Conservation (phyloP, 2,797 vertebrate genomes). For the Parauchenoglanis punctatus region DNA sequence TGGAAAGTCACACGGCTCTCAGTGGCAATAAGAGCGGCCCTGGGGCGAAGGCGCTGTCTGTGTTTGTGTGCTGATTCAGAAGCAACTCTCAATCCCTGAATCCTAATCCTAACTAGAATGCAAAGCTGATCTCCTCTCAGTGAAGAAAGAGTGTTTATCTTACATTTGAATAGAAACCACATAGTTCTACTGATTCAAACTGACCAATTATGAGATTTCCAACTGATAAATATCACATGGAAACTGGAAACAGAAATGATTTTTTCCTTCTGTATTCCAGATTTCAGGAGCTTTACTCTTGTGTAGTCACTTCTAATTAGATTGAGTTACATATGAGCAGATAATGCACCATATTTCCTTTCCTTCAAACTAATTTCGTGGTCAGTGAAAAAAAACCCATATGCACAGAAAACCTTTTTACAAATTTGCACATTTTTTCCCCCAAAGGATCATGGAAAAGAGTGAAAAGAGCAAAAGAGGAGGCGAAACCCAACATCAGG, state of each 20-base stretch:
- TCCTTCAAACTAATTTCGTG: neutral
- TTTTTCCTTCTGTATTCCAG: neutral
- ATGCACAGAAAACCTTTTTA: neutral
- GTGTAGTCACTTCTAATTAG: neutral
- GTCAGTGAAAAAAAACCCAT: neutral
- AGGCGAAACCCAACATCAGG: conserved; percentile 2
- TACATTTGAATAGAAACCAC: neutral
- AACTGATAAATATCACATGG: neutral
- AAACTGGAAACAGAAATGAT: neutral
- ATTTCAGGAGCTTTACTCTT: neutral
- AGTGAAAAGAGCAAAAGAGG: neutral
- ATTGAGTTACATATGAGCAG: neutral
- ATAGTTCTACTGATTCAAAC: neutral
- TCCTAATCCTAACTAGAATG: conserved; percentile 25
- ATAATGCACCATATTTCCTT: neutral
- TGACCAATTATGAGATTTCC: neutral
- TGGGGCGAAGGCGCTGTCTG: conserved; percentile 7
- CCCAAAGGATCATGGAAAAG: neutral
- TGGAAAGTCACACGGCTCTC: conserved; percentile 48
- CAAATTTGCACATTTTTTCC: no score
- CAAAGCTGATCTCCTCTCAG: neutral
- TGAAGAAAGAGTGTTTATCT: neutral
- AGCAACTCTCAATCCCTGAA: conserved; percentile 7
- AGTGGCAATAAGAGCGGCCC: conserved; percentile 20
- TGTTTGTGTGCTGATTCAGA: conserved; percentile 13